Evolutionary conservation across 37 sponge, comb jelly and placozoan species (phyloP).

Genomic region (Mnemiopsis leidyi): DNA sequence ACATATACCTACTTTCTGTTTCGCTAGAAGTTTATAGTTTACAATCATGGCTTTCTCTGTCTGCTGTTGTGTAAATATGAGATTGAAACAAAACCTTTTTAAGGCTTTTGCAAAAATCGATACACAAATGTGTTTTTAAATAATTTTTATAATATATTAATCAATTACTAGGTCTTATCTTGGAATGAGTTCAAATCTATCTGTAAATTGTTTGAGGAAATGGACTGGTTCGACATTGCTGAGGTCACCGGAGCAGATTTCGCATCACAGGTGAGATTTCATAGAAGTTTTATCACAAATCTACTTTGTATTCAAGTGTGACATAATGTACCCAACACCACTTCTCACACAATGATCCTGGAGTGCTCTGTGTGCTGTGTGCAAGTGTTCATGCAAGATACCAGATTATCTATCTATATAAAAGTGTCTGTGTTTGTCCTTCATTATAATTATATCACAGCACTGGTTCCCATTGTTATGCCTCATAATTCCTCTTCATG

Average conservation of each 20-base stretch:
- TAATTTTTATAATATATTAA: too few species aligned
- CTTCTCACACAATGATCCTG: too few species aligned
- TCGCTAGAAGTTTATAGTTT: too few species aligned
- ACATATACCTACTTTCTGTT: too few species aligned
- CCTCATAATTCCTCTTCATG: not conserved
- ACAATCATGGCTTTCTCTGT: too few species aligned
- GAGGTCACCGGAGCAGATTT: slow-evolving; percentile 34
- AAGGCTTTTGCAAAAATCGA: too few species aligned
- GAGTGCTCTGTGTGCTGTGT: not conserved
- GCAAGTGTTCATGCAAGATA: not conserved
- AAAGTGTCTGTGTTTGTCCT: not conserved
- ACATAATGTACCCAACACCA: not conserved
- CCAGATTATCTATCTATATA: not conserved
- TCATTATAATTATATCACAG: not conserved
- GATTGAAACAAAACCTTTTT: too few species aligned
- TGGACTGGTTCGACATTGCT: slow-evolving; percentile 20
- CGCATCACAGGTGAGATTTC: not conserved
- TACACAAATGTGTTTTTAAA: too few species aligned
- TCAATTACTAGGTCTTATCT: not conserved
- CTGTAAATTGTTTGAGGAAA: slow-evolving; percentile 16
- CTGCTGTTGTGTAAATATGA: too few species aligned
- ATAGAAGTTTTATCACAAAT: not conserved
- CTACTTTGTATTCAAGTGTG: not conserved
- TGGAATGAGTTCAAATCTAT: slow-evolving; percentile 4
- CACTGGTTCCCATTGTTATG: not conserved